phyloP scores from a whole-genome alignment of 2,113 vertebrate genomes.

The Alligator sinensis region DNA sequence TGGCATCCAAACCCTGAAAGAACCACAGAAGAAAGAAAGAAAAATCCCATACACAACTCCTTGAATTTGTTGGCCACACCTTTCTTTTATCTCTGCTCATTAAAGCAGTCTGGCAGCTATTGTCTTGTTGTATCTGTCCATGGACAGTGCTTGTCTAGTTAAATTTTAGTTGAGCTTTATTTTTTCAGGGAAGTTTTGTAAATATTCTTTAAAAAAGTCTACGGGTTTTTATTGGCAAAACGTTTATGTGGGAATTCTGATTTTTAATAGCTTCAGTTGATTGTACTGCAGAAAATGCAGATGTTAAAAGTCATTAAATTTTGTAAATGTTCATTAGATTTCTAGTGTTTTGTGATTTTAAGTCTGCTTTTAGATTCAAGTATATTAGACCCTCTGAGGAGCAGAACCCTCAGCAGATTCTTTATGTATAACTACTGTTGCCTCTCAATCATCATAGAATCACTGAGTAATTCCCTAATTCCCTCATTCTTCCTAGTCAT shows the following conservation, averaged over 20 bases:
- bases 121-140: background rate
- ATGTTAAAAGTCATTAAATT: constrained; percentile 57
- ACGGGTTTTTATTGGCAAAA: background rate
- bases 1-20: background rate
- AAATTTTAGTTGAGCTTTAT: background rate
- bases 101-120: background rate
- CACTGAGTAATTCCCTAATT: background rate
- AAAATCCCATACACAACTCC: too few relatives aligned
- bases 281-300: background rate
- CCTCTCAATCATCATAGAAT: accelerated
- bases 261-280: background rate
- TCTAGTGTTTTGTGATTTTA: background rate
- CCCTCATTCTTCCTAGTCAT: background rate
- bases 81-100: background rate
- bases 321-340: background rate
- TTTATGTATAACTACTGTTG: background rate
- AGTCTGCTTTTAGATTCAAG: background rate
- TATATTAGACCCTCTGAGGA: background rate
- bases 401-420: too few relatives aligned
- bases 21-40: too few relatives aligned
- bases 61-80: too few relatives aligned
- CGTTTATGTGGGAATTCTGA: background rate
- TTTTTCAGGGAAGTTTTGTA: constrained; percentile 20
- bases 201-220: constrained; percentile 31
- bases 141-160: background rate